Base-by-base conservation (phyloP, 1,140 invertebrate species). In the Cyrtorhinus lividipennis region DNA sequence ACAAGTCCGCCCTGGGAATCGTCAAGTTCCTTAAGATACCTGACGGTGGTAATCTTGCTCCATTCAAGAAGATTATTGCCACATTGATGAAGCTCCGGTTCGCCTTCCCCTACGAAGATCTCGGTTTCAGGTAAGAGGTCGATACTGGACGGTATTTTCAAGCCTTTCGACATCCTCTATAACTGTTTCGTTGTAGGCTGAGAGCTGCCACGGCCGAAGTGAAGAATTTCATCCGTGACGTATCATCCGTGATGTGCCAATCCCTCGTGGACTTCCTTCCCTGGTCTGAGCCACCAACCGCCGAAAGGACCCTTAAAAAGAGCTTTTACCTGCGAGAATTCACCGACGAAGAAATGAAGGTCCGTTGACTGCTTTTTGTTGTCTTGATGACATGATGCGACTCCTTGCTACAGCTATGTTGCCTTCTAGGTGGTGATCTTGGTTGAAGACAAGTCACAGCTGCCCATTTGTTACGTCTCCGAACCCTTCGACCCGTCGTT, bases 61-160 rank as follows among this genome's bases (percentile, higher is more conserved):
- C 48, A 13, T 53, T 53, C 48, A 53, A 53, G 20, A 53, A 20
- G 20, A 53, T 53, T 10, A 5, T 53, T 5, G 5, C 20, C 20
- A 53, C 48, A 5, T 13, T 53, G 5, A 53, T 53, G 48, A 53
- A 53, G 20, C 48, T 53, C 12, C 10, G 48, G 18, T 53, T 53
- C 48, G 48, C 10, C 48, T 53, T 53, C 18, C 48, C 48, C 20
- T 53, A 53, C 48, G 48, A 53, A 20, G 48, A 53, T 53, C 18
- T 53, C 10, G 20, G 48, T 20, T 53, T 15, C 48, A 53, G 48
- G 48, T 53, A 53, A 53, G 48, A 8, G n/a, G 38, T 44, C 38
- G 8, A 44, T n/a, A 10, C n/a, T 44, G 38, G n/a, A n/a, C n/a
- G n/a, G n/a, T n/a, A n/a, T n/a, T n/a, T n/a, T n/a, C n/a, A n/a